Evolutionary conservation across 2,797 vertebrate genomes (phyloP), one percentile per base, ranked within the genome.

Genomic region (Sciaenops ocellatus): DNA sequence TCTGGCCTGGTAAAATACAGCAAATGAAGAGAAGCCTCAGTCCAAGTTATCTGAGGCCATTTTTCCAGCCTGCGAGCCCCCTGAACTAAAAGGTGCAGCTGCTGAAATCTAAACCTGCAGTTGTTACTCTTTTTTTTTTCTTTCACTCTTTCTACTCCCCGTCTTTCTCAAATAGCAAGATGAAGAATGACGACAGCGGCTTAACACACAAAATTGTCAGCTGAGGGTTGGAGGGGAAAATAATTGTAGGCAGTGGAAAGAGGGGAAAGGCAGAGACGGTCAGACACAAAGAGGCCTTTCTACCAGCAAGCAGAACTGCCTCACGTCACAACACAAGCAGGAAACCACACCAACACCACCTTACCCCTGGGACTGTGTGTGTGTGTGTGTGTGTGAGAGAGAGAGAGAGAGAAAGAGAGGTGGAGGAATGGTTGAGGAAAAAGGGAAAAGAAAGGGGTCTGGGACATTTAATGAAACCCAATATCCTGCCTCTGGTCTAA

Each of bases 241-340:
- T 90, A 83, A 89, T 87, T 88, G 90, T 92, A 88, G 89, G 80
- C 26, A 78, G 76, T 87, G 86, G 90, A 92, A 84, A 75, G 56
- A 74, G 83, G 83, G 72, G 52, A 71, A 56, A 83, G 79, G 80
- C 85, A 72, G 82, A 79, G 85, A 79, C 55, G 56, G 73, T 66
- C 69, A 73, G 67, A 90, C 80, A 93, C 93, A 93, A 94, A 94
- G 93, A 87, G 79, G 79, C 75, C 91, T 92, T 94, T 94, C 89
- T 90, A 82, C 82, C 69, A 79, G 86, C 38, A 0, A 78, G 90
- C 75, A 66, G 85, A 77, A 82, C 78, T 79, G 79, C 87, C 83
- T 92, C 90, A 89, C 93, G 91, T 95, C 93, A 94, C 91, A 90
- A 94, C 92, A 91, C 79, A 76, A 79, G 91, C 93, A 93, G 94